Conservation (phyloP, 2,888 invertebrate species). For the Noctua fimbriata region DNA sequence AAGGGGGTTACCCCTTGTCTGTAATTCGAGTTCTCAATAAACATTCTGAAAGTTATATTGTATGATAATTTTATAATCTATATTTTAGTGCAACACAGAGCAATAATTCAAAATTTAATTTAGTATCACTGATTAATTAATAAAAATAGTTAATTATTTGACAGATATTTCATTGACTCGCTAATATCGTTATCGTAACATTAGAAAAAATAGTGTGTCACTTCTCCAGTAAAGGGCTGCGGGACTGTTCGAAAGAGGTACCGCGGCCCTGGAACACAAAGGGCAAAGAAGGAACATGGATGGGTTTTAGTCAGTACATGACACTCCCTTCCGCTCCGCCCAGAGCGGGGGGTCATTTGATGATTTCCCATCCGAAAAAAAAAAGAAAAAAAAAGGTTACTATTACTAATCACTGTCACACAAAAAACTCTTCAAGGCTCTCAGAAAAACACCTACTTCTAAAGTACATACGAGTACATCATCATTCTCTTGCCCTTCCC, state of each 20-base stretch:
- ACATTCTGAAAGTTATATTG: background rate
- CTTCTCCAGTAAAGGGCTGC: too few species aligned
- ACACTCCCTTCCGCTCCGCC: too few species aligned
- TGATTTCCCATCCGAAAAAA: too few species aligned
- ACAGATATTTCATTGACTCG: background rate
- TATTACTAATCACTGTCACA: background rate
- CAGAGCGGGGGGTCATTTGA: too few species aligned
- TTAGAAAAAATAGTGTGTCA: background rate
- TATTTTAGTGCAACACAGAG: background rate
- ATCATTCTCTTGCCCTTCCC: background rate
- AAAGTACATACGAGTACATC: background rate
- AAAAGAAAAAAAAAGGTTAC: too few species aligned
- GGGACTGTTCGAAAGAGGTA: too few species aligned
- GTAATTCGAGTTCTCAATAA: background rate
- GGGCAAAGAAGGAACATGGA: too few species aligned
- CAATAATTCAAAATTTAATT: background rate
- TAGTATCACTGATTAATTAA: background rate
- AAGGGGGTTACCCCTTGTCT: too few species aligned
- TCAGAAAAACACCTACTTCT: background rate
- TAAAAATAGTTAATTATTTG: background rate
- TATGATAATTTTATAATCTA: background rate
- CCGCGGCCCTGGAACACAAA: too few species aligned
- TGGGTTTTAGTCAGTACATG: too few species aligned
- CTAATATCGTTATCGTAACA: background rate
- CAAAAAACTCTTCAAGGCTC: background rate